A percentile compares a stretch with the other conserved stretches of the same genome.
phyloP scores from a whole-genome alignment of 2,113 vertebrate species.

The Psilopogon haemacephalus region DNA sequence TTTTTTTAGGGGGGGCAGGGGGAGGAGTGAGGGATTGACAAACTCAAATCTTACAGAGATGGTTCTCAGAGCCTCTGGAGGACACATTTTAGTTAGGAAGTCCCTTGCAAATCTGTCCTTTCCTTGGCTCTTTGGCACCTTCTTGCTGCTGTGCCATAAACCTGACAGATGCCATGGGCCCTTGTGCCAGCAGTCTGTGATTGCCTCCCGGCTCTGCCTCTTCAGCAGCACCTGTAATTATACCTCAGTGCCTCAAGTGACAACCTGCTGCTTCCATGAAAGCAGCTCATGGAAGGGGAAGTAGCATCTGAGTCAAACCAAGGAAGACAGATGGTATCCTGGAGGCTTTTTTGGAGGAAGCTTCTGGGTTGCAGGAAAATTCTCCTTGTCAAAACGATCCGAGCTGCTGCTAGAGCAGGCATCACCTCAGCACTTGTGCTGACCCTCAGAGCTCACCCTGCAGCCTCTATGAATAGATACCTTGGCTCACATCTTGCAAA shows the following conservation, averaged over 20 bases:
- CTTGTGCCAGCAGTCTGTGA: not conserved
- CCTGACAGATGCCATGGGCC: not conserved
- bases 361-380: not conserved
- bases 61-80: not conserved
- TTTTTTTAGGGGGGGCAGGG: not conserved
- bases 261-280: not conserved
- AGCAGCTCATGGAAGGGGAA: not conserved
- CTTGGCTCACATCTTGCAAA: not conserved
- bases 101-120: not conserved
- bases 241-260: not conserved
- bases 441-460: not conserved
- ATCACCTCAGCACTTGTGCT: not conserved
- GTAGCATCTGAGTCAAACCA: not conserved
- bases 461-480: not conserved
- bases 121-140: not conserved
- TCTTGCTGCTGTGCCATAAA: not conserved
- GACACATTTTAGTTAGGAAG: not conserved
- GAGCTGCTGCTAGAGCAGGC: not conserved
- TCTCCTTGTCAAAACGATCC: not conserved
- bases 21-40: not conserved
- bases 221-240: slow-evolving; percentile 6
- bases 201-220: not conserved
- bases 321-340: not conserved
- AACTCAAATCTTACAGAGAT: not conserved
- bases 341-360: not conserved